Evolutionary conservation across 1,140 invertebrate species (phyloP).

Genomic region (Fopius arisanus): DNA sequence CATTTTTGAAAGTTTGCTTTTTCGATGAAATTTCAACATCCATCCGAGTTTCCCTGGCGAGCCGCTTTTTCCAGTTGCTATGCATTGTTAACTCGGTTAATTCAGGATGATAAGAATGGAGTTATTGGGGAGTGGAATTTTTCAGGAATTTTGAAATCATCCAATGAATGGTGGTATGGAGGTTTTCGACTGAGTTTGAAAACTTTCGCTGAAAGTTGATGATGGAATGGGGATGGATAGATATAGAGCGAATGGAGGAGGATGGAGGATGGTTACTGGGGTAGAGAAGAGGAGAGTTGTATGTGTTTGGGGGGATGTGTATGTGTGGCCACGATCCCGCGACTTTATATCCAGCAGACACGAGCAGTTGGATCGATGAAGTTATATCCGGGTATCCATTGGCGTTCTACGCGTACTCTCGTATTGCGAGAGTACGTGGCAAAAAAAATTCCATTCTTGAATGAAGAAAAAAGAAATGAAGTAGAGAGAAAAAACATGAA

Average conservation of each 20-base stretch:
- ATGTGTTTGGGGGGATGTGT: not conserved
- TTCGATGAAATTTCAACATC: not conserved
- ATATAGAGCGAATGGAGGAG: slow-evolving; percentile 12
- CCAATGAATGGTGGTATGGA: not conserved
- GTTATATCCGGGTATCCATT: slow-evolving; percentile 38
- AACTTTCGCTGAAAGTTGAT: slow-evolving; percentile 31
- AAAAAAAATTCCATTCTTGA: not conserved
- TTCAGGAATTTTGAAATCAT: not conserved
- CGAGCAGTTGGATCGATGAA: slow-evolving; percentile 36
- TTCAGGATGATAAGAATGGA: not conserved
- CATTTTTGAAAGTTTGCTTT: not conserved
- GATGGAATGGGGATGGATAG: slow-evolving; percentile 27
- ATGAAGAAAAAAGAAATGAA: slow-evolving; percentile 15
- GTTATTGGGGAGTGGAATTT: not conserved
- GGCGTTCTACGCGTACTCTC: slow-evolving; percentile 27
- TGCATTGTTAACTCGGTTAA: not conserved
- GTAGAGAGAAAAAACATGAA: not conserved
- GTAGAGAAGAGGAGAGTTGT: slow-evolving; percentile 12
- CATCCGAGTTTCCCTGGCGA: not conserved
- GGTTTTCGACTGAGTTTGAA: not conserved
- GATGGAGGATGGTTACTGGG: slow-evolving; percentile 12
- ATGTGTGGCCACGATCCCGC: slow-evolving; percentile 27
- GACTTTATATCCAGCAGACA: slow-evolving; percentile 37
- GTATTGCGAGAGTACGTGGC: slow-evolving; percentile 22
- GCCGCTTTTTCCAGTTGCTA: not conserved